Conservation (phyloP, 2,797 vertebrate species). For the Phrynocephalus guinanensis region DNA sequence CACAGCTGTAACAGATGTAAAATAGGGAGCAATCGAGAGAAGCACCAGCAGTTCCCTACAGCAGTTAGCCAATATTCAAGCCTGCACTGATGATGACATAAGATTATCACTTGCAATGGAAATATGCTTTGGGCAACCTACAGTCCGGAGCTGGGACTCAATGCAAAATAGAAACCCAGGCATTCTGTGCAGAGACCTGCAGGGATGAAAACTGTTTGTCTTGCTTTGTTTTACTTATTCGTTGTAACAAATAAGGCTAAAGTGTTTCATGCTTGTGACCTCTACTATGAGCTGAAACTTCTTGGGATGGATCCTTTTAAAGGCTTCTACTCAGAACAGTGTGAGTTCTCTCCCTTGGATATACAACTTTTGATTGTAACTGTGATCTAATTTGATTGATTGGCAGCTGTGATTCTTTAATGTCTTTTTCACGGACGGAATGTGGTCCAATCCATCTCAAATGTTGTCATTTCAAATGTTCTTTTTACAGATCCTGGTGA, state of each 20-base stretch:
- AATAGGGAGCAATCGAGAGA: background rate
- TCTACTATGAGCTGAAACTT: slow-evolving; percentile 9
- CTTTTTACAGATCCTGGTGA: background rate
- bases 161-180: background rate
- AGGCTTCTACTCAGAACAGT: slow-evolving; percentile 4
- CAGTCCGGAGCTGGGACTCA: background rate
- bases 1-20: background rate
- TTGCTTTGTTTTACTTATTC: background rate
- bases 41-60: background rate
- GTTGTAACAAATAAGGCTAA: background rate
- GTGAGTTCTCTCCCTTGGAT: slow-evolving; percentile 10
- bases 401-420: background rate
- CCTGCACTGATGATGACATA: background rate
- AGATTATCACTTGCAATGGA: background rate
- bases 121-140: background rate
- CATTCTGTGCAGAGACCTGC: background rate
- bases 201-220: background rate
- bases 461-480: background rate
- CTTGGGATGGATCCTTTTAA: slow-evolving; percentile 21
- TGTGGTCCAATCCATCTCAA: background rate
- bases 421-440: background rate
- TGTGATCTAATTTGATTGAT: background rate
- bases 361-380: background rate
- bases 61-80: background rate
- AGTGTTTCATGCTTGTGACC: background rate